Evolutionary conservation across 2,797 vertebrate genomes (phyloP).

Genomic region (Hypotaenidia philippensis): DNA sequence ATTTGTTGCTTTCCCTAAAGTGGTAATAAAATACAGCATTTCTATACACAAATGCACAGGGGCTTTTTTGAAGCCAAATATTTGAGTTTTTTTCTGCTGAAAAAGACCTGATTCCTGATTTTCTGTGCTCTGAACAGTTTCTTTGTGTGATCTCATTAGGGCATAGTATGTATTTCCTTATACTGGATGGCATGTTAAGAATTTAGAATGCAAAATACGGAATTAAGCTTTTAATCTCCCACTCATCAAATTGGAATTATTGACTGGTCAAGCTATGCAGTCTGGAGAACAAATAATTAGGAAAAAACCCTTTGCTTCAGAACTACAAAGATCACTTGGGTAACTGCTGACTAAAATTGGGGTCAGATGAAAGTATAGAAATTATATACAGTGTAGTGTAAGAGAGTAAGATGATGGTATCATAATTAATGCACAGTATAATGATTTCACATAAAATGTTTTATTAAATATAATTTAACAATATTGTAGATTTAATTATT

Average conservation of each 20-base stretch:
- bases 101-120: neutral
- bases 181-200: neutral
- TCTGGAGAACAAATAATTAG: neutral
- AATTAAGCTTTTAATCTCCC: neutral
- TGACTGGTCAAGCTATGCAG: neutral
- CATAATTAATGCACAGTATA: neutral
- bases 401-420: neutral
- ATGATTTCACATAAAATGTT: neutral
- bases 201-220: neutral
- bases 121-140: neutral
- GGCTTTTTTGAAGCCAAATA: neutral
- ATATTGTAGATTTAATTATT: neutral
- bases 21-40: neutral
- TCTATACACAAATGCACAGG: neutral
- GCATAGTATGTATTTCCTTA: neutral
- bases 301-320: neutral
- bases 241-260: neutral
- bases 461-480: neutral
- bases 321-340: neutral
- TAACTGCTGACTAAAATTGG: neutral
- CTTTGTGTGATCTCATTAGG: neutral
- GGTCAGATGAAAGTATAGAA: neutral
- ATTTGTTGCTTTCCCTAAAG: neutral
- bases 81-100: neutral
- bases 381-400: neutral